phyloP scores from a whole-genome alignment of 37 sponge, comb jelly and placozoan genomes.

The Agelas oroides region DNA sequence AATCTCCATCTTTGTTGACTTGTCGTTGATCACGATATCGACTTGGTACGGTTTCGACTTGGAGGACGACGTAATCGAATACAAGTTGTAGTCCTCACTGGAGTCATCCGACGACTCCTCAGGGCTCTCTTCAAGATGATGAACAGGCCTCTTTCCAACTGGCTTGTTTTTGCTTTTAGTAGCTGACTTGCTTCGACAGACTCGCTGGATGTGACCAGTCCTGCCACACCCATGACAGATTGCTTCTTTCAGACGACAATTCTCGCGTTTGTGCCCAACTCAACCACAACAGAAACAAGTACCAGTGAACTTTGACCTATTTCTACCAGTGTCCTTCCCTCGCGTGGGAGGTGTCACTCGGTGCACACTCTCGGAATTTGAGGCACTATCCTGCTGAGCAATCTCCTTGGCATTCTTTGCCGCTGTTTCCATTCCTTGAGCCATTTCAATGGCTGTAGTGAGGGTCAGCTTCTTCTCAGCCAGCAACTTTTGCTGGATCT shows the following conservation, averaged over 20 bases:
- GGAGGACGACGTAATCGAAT: background rate
- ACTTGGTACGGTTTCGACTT: background rate
- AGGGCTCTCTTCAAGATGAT: slow-evolving; percentile 3
- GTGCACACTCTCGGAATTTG: background rate
- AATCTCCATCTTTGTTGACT: slow-evolving; percentile 5
- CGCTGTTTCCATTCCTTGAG: slow-evolving; percentile 33
- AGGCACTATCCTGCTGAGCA: background rate
- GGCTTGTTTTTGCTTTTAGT: background rate
- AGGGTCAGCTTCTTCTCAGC: background rate
- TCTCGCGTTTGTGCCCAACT: no score
- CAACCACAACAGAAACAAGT: no score
- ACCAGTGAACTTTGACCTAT: background rate
- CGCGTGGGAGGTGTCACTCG: background rate
- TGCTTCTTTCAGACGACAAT: no score
- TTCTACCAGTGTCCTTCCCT: no score
- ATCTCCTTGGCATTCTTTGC: slow-evolving; percentile 1
- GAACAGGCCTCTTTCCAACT: background rate
- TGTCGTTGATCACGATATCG: background rate
- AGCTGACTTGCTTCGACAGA: slow-evolving; percentile 3
- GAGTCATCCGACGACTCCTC: no score
- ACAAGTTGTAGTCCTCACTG: slow-evolving; percentile 1
- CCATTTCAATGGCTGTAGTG: slow-evolving; percentile 12
- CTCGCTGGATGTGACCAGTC: slow-evolving; percentile 1
- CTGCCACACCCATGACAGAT: background rate
- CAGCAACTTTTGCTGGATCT: background rate